Base-by-base conservation (phyloP, 1,140 invertebrate genomes). In the Aethina tumida region DNA sequence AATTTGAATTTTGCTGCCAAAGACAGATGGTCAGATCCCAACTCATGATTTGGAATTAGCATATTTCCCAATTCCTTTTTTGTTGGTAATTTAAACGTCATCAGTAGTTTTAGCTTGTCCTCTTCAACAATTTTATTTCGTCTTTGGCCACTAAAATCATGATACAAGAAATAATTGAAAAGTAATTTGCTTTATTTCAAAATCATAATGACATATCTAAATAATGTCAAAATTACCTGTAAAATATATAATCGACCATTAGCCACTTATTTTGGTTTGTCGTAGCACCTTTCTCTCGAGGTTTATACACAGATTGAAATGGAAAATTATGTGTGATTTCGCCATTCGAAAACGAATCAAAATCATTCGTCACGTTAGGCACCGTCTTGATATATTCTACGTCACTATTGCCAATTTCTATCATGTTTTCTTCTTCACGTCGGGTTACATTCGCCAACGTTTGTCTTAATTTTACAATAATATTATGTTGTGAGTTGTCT, bases 241-340 rank as follows among this genome's bases (percentile, higher is more conserved):
- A 81, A 54, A 85, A 82, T 41, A 89, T 83, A 51, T 87, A 88
- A 64, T 88, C 84, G 0, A 88, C 84, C 0, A 76, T 81, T 5
- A 81, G 62, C 84, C 84, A 88, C n/a, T 63, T 42, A 25, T 79
- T 62, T 50, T 88, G 84, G 62, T 71, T 71, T 0, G 84, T 85
- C 2, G 83, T 81, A 0, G 72, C 83, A 47, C 77, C 74, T 4
- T 37, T 41, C 3, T 41, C 17, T 4, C 37, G 41, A 44, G 70
- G 67, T 3, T 59, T 45, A 47, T 77, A 79, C 6, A 71, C 70
- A 0, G 74, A 76, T 10, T 56, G 50, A 2, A 80, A 62, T 27
- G 61, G 52, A 22, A 79, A 68, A 9, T 65, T 60, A 55, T 79
- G 75, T 0, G 58, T 60, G 15, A 80, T 43, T 2, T 51, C 51